phyloP scores from a whole-genome alignment of 1,140 invertebrate genomes.

The Zaprionus lachaisei region DNA sequence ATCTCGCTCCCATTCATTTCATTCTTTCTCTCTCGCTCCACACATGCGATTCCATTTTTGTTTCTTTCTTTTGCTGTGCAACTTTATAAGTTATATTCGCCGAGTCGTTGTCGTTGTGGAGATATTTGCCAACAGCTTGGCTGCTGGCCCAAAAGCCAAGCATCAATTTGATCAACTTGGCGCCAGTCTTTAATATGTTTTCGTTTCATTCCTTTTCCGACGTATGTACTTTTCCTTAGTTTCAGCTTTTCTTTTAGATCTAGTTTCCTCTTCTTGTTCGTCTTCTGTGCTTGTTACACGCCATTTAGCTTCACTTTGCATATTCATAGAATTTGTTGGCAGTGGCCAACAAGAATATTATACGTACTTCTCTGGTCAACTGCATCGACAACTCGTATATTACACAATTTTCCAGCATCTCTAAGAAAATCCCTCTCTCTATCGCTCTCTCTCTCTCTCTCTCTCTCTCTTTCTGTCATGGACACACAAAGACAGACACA shows the following conservation, averaged over 20 bases:
- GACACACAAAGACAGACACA: constrained; percentile 7
- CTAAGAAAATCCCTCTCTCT: no score
- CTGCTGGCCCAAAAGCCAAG: constrained; percentile 67
- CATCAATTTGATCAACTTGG: constrained; percentile 81
- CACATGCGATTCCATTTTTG: constrained; percentile 40
- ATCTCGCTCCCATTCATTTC: background rate
- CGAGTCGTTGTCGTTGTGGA: background rate
- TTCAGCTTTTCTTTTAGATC: constrained; percentile 39
- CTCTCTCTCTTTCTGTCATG: background rate
- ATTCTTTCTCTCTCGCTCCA: constrained; percentile 11
- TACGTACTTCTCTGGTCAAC: constrained; percentile 59
- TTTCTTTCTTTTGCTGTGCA: constrained; percentile 39
- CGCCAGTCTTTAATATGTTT: constrained; percentile 78
- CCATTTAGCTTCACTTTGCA: constrained; percentile 74
- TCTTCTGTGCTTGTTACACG: constrained; percentile 63
- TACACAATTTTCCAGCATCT: constrained; percentile 42
- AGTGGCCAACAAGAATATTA: constrained; percentile 36
- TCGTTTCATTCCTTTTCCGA: constrained; percentile 29
- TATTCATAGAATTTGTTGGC: constrained; percentile 55
- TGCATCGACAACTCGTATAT: constrained; percentile 38
- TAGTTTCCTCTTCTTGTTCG: constrained; percentile 4
- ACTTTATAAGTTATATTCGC: constrained; percentile 65
- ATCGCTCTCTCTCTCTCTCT: background rate
- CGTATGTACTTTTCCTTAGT: constrained; percentile 18
- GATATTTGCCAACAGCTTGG: constrained; percentile 53